Percentiles rank a stretch among this genome's conserved stretches.
Conservation (phyloP, 1,140 invertebrate genomes). For the Lanistes nyassanus region DNA sequence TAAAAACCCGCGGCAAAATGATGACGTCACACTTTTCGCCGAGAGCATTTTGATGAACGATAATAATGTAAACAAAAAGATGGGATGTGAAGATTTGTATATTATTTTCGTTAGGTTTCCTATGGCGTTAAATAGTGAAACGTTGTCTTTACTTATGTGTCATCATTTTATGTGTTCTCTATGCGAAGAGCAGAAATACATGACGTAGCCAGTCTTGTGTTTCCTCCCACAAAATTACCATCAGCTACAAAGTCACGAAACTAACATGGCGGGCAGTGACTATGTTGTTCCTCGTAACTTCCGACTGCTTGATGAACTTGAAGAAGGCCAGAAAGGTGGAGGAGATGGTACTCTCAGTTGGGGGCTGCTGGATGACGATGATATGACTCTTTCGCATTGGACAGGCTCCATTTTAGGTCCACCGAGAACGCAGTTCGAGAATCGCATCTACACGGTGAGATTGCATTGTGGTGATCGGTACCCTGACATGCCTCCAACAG, state of each 20-base stretch:
- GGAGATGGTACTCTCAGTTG: conserved; percentile 99
- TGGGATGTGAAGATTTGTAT: background rate
- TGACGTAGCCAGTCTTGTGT: background rate
- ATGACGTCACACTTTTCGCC: too few species aligned
- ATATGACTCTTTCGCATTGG: conserved; percentile 98
- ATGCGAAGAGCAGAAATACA: background rate
- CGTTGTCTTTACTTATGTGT: background rate
- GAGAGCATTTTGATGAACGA: too few species aligned
- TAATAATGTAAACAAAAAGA: too few species aligned
- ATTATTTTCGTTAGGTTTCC: background rate
- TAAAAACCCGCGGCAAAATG: too few species aligned
- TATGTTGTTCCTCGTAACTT: conserved; percentile 86
- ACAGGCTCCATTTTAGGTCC: conserved; percentile 99
- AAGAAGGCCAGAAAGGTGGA: conserved; percentile 98
- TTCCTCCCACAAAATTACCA: background rate
- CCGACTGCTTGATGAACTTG: conserved; percentile 95
- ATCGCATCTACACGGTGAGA: conserved; percentile 98
- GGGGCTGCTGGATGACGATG: conserved; percentile 98
- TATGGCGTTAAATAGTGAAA: background rate
- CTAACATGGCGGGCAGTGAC: background rate
- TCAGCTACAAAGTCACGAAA: background rate
- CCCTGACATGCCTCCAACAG: conserved; percentile 93
- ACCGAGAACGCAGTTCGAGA: conserved; percentile 96
- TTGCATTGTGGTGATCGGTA: conserved; percentile 96
- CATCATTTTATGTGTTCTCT: too few species aligned